Conservation (phyloP, 1,140 invertebrate genomes). For the Parapsyche elsis region DNA sequence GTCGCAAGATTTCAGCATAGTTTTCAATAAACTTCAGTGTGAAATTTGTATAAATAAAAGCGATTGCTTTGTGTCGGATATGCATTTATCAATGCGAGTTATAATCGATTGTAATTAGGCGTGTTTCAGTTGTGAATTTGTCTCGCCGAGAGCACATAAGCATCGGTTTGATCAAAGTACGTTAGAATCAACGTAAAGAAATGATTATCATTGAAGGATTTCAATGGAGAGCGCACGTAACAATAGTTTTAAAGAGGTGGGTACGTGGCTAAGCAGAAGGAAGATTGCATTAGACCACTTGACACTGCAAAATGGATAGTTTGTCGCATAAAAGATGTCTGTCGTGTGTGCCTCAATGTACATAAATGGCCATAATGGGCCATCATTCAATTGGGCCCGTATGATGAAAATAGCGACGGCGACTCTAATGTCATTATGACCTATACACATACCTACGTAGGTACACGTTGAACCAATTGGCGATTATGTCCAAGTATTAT, state of each 20-base stretch:
- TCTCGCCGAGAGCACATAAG: too few species aligned
- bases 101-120: too few species aligned
- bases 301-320: conserved; percentile 47
- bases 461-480: conserved; percentile 50
- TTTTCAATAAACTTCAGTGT: too few species aligned
- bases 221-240: neutral
- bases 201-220: too few species aligned
- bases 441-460: conserved; percentile 1
- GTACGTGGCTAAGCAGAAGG: neutral
- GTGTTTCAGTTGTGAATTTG: too few species aligned
- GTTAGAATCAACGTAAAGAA: too few species aligned
- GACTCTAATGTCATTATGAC: conserved; percentile 42
- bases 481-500: conserved; percentile 38
- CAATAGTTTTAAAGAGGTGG: neutral
- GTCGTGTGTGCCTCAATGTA: conserved; percentile 28
- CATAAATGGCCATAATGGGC: conserved; percentile 50
- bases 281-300: conserved; percentile 30
- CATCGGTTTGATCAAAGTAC: too few species aligned
- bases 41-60: too few species aligned
- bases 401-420: conserved; percentile 54
- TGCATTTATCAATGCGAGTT: too few species aligned
- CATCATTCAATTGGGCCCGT: conserved; percentile 54
- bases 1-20: too few species aligned
- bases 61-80: too few species aligned
- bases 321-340: conserved; percentile 50